These are phyloP conservation scores for Holothuria scabra DNA, from an alignment of 53 echinoderm and acorn worm species.

Conservation along the genomic window DNA sequence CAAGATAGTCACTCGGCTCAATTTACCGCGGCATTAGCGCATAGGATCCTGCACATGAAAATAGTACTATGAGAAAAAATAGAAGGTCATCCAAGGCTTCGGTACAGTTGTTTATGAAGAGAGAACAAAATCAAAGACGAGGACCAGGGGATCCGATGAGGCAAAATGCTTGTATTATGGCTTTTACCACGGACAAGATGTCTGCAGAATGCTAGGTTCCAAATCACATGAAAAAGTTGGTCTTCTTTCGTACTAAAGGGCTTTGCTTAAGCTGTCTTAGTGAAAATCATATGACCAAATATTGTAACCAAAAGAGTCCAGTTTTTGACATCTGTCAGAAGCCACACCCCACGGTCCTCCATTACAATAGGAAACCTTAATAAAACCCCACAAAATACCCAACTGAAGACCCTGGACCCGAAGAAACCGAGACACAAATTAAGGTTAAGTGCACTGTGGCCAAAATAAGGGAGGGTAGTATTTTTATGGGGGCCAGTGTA, in stretches of 20 bases:
- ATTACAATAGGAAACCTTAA: constrained; percentile 22
- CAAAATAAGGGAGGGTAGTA: background rate
- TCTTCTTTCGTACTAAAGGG: constrained; percentile 54
- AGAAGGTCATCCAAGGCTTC: constrained; percentile 4
- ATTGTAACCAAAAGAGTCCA: constrained; percentile 54
- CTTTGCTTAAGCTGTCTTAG: constrained; percentile 69
- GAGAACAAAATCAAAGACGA: background rate
- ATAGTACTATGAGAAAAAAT: background rate
- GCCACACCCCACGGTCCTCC: constrained; percentile 65
- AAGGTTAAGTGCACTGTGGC: background rate
- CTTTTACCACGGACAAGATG: constrained; percentile 31
- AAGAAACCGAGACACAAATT: background rate
- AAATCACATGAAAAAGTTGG: constrained; percentile 50
- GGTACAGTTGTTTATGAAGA: background rate
- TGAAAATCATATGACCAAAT: constrained; percentile 56
- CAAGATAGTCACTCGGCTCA: constrained; percentile 38
- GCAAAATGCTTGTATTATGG: constrained; percentile 45
- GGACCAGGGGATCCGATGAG: background rate
- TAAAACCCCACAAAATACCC: background rate
- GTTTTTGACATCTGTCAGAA: constrained; percentile 47
- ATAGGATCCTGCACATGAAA: background rate
- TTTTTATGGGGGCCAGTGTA: constrained; percentile 5
- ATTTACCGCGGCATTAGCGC: constrained; percentile 12
- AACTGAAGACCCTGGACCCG: background rate
- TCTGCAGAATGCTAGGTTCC: constrained; percentile 43